A percentile compares a stretch with the other conserved stretches of the same genome.
Evolutionary conservation across 2,888 invertebrate genomes (phyloP).

Genomic region (Lagria hirta): DNA sequence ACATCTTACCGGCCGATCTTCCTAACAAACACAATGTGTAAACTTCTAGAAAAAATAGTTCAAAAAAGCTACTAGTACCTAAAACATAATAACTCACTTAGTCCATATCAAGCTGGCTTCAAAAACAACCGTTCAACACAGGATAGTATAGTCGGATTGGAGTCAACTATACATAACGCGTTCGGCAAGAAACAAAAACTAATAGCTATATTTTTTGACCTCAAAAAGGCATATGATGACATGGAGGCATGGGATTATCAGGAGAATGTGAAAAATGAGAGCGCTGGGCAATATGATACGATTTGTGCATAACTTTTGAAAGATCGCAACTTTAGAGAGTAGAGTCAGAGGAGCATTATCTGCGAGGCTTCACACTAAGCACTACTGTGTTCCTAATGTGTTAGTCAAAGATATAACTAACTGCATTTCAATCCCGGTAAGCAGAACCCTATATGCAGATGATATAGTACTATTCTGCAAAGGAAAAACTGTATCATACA

Average conservation of each 20-base stretch:
- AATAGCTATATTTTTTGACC: slow-evolving; percentile 1
- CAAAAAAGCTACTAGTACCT: neutral
- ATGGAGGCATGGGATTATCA: neutral
- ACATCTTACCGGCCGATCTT: neutral
- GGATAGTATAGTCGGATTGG: neutral
- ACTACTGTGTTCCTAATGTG: neutral
- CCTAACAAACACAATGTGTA: neutral
- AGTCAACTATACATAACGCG: neutral
- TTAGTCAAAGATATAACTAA: neutral
- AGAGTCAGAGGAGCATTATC: neutral
- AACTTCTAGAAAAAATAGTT: neutral
- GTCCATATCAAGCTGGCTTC: neutral
- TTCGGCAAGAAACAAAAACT: neutral
- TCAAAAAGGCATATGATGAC: neutral
- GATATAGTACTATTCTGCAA: neutral
- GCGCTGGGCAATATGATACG: neutral
- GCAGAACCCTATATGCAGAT: neutral
- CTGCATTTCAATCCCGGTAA: neutral
- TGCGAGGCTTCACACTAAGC: neutral
- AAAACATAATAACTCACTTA: neutral
- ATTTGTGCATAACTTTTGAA: too few relatives aligned
- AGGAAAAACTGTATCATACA: neutral
- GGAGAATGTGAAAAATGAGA: neutral
- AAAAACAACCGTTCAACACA: neutral
- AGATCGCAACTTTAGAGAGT: neutral